Conservation (phyloP, 1,140 invertebrate species). For the Pollicipes pollicipes region DNA sequence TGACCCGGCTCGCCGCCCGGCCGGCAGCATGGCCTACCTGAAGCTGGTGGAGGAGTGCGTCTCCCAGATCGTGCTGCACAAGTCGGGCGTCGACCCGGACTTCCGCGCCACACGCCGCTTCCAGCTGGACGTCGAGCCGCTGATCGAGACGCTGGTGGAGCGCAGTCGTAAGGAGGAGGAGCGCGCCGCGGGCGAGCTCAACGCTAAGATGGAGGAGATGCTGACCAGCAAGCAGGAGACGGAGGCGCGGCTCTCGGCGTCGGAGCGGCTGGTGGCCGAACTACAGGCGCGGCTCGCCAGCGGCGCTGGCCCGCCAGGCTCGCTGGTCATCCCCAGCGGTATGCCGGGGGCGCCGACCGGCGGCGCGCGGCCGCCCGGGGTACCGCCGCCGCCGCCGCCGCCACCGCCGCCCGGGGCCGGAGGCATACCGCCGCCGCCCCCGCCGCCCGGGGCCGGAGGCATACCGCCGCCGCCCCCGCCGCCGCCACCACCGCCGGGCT, state of each 20-base stretch:
- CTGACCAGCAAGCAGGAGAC: constrained; percentile 78
- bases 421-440: not conserved
- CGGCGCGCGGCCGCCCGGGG: constrained; percentile 14
- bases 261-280: constrained; percentile 43
- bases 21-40: constrained; percentile 77
- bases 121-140: constrained; percentile 79
- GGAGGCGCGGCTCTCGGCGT: constrained; percentile 66
- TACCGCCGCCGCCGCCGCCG: constrained; percentile 7
- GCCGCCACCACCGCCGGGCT: constrained; percentile 37
- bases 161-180: constrained; percentile 8
- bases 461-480: constrained; percentile 32
- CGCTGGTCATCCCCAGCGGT: not conserved
- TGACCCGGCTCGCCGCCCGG: too few species aligned
- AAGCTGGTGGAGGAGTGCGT: constrained; percentile 94
- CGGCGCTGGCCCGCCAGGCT: constrained; percentile 3
- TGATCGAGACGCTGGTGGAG: constrained; percentile 58
- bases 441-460: too few species aligned
- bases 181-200: constrained; percentile 10
- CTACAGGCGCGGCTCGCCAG: constrained; percentile 27
- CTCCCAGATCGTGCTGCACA: constrained; percentile 88
- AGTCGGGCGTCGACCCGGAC: constrained; percentile 86
- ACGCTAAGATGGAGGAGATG: constrained; percentile 66
- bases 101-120: constrained; percentile 47
- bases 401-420: constrained; percentile 10
- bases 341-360: constrained; percentile 15